Evolutionary conservation across 2,797 vertebrate species (phyloP).

Genomic region (Pseudotriccus pelzelni): DNA sequence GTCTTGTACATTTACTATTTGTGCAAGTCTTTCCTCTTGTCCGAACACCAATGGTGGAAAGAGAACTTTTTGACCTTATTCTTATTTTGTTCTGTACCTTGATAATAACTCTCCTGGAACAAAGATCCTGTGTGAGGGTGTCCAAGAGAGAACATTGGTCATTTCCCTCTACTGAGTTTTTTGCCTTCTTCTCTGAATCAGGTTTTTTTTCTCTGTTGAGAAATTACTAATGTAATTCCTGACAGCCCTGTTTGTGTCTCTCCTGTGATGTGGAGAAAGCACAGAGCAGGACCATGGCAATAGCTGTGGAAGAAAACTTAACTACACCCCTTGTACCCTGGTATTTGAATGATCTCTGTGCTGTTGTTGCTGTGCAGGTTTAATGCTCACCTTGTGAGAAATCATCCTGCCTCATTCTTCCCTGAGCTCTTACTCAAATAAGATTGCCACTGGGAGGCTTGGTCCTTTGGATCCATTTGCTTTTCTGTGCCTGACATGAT

Average conservation of each 20-base stretch:
- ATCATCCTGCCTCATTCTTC: background rate
- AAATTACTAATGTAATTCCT: background rate
- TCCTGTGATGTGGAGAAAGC: background rate
- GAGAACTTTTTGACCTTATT: background rate
- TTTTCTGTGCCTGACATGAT: background rate
- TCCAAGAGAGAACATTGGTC: background rate
- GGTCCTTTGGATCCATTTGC: background rate
- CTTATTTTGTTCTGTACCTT: background rate
- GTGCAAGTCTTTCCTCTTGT: background rate
- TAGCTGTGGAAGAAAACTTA: background rate
- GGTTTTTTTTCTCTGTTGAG: background rate
- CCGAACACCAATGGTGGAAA: background rate
- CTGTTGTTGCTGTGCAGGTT: background rate
- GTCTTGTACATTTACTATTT: background rate
- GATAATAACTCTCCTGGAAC: background rate
- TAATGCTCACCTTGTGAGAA: background rate
- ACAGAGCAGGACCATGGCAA: background rate
- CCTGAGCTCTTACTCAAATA: background rate
- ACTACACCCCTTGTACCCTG: background rate
- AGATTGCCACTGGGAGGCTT: background rate
- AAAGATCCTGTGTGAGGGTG: background rate
- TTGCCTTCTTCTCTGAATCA: background rate
- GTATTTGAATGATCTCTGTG: background rate
- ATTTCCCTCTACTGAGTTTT: background rate
- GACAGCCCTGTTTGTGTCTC: background rate